Evolutionary conservation across 2,888 invertebrate genomes (phyloP).

Genomic region (Sthenelais limicola): DNA sequence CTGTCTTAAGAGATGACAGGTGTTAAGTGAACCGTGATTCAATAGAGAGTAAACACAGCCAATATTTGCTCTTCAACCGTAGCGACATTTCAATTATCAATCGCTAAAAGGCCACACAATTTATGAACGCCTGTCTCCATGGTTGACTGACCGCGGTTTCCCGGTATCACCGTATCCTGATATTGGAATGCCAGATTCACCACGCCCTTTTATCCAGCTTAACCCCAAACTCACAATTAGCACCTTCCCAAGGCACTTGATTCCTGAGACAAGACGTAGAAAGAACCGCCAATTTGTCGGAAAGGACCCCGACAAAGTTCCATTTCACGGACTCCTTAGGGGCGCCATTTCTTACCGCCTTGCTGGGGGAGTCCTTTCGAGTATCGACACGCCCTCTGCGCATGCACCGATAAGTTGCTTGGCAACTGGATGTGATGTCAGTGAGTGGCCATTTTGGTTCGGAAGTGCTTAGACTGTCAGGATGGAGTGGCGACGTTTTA

Average conservation of each 20-base stretch:
- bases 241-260: no score
- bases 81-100: conserved; percentile 37
- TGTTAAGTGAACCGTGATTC: conserved; percentile 5
- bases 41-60: conserved; percentile 26
- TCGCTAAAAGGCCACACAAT: conserved; percentile 1
- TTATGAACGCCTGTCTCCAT: not conserved
- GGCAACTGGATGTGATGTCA: conserved; percentile 11
- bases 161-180: not conserved
- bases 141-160: not conserved
- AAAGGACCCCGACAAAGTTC: conserved; percentile 29
- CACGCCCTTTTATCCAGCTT: conserved; percentile 6
- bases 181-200: not conserved
- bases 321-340: not conserved
- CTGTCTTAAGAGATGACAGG: no score
- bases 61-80: conserved; percentile 32
- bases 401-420: conserved; percentile 15
- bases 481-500: no score
- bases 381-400: not conserved
- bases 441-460: conserved; percentile 4
- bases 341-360: not conserved
- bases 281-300: conserved; percentile 38
- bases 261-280: no score
- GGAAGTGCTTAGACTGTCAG: no score
- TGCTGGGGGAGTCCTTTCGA: conserved; percentile 1
- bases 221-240: not conserved